These are phyloP conservation scores for Zaprionus taronus DNA, from an alignment of 1,140 invertebrate genomes.

Conservation along the genomic window DNA sequence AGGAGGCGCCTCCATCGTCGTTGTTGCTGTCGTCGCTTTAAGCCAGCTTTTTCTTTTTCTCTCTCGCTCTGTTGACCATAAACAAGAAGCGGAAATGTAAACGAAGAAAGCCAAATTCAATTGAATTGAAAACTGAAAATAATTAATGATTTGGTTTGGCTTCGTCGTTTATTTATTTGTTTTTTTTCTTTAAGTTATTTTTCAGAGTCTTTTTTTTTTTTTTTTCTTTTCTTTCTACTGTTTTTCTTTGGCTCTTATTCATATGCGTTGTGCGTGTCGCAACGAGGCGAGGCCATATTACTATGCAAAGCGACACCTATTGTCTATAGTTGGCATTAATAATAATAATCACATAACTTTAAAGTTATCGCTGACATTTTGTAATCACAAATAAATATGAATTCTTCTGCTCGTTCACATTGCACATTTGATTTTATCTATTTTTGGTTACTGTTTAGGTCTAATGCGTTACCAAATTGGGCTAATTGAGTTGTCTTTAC, in stretches of 20 bases:
- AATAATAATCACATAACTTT: constrained; percentile 34
- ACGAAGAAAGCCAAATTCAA: constrained; percentile 21
- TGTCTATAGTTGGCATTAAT: constrained; percentile 20
- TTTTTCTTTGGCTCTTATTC: neutral
- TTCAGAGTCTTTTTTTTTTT: neutral
- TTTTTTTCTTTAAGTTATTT: neutral
- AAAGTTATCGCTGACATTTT: constrained; percentile 10
- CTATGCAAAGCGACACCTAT: constrained; percentile 40
- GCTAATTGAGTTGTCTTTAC: neutral
- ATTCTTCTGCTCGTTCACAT: neutral
- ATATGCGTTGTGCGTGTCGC: neutral
- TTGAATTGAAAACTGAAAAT: constrained; percentile 24
- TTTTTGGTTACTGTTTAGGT: constrained; percentile 7
- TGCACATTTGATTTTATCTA: neutral
- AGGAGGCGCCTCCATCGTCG: constrained; percentile 10
- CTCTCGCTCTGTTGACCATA: constrained; percentile 19
- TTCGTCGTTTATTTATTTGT: neutral
- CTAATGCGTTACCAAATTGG: constrained; percentile 10
- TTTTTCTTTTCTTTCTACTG: neutral
- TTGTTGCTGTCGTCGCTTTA: constrained; percentile 7
- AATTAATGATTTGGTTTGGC: constrained; percentile 26
- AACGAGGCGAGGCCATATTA: constrained; percentile 5
- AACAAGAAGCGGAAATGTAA: constrained; percentile 48
- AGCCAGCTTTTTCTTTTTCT: constrained; percentile 22
- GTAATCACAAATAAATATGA: constrained; percentile 14